phyloP scores from a whole-genome alignment of 2,888 invertebrate genomes.

The Onchidella celtica region DNA sequence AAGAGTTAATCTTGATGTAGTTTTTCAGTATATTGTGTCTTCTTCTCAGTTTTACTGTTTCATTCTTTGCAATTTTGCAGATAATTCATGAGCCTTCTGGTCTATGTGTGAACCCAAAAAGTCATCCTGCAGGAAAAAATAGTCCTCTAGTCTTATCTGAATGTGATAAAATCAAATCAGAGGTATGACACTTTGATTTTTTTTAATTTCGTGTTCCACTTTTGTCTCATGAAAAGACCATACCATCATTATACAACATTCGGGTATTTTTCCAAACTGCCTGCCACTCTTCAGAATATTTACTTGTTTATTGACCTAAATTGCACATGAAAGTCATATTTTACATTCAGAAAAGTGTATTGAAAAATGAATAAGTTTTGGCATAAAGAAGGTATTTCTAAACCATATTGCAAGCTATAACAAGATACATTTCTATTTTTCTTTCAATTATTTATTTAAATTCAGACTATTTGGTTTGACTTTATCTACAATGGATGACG shows the following conservation, averaged over 20 bases:
- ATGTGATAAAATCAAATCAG: slow-evolving; percentile 10
- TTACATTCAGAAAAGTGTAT: too few relatives aligned
- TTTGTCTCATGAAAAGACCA: too few relatives aligned
- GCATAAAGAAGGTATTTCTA: too few relatives aligned
- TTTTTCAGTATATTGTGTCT: too few relatives aligned
- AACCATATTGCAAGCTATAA: too few relatives aligned
- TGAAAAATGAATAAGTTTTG: too few relatives aligned
- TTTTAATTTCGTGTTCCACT: too few relatives aligned
- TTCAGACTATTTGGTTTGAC: too few relatives aligned
- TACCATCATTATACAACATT: too few relatives aligned
- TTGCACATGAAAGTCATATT: background rate
- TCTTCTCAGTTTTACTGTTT: background rate
- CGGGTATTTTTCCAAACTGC: background rate
- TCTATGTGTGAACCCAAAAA: slow-evolving; percentile 13
- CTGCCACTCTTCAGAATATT: background rate
- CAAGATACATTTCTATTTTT: too few relatives aligned
- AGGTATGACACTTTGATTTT: slow-evolving; percentile 3
- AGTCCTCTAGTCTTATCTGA: background rate
- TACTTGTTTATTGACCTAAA: background rate
- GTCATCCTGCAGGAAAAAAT: slow-evolving; percentile 13
- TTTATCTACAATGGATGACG: too few relatives aligned
- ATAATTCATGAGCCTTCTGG: background rate
- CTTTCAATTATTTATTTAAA: background rate
- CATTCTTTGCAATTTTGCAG: slow-evolving; percentile 12
- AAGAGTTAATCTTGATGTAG: too few relatives aligned